Evolutionary conservation across 2,113 vertebrate genomes (phyloP).

Genomic region (Peromyscus californicus): DNA sequence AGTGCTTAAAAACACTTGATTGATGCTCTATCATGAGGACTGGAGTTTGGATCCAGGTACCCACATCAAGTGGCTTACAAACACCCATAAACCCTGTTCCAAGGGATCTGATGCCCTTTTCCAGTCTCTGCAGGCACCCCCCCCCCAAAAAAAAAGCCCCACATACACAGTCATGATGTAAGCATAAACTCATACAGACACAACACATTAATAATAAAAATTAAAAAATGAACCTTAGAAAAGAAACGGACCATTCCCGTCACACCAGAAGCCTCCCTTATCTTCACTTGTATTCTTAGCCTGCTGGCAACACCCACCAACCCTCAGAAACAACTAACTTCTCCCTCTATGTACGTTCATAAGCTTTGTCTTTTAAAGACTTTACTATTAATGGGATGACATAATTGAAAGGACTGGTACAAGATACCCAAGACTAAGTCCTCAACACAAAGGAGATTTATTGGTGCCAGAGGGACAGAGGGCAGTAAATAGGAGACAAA

Average conservation of each 20-base stretch:
- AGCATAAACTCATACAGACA: not conserved
- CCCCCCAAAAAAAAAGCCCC: too few relatives aligned
- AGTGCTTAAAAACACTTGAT: not conserved
- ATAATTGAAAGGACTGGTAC: not conserved
- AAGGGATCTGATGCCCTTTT: not conserved
- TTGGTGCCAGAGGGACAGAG: not conserved
- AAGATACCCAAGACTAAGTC: not conserved
- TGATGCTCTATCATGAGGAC: not conserved
- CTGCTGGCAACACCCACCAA: accelerated
- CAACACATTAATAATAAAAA: not conserved
- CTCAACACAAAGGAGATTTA: not conserved
- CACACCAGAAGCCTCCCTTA: not conserved
- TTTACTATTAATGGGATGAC: not conserved
- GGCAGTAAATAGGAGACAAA: not conserved
- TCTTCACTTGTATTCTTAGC: not conserved
- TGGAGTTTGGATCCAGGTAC: not conserved
- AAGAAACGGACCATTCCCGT: not conserved
- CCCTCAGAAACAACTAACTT: not conserved
- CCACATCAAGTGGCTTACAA: not conserved
- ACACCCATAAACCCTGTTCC: not conserved
- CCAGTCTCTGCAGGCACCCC: not conserved
- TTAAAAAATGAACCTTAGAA: not conserved
- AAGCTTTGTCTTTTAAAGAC: not conserved
- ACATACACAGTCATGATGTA: not conserved
- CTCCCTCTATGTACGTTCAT: not conserved